Conservation (phyloP, 1,140 invertebrate genomes). For the Augochlora pura region DNA sequence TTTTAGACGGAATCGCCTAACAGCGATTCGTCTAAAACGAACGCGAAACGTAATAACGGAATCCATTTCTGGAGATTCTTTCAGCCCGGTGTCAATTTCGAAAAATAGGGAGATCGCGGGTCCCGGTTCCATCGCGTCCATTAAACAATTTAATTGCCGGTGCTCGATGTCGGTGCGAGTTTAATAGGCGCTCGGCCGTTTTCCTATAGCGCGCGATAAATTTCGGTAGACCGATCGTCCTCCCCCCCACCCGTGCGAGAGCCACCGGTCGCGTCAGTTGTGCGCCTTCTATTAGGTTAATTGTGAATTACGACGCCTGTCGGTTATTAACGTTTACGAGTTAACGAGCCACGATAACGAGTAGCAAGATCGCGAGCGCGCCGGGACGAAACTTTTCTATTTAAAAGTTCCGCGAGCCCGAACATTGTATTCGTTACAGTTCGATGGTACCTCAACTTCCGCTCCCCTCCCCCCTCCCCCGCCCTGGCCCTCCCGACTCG, state of each 20-base stretch:
- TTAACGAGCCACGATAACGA: constrained; percentile 54
- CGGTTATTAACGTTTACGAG: constrained; percentile 56
- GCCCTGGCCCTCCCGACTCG: too few relatives aligned
- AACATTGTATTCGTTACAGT: constrained; percentile 22
- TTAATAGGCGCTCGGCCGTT: background rate
- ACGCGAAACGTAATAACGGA: too few relatives aligned
- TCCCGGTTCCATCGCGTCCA: background rate
- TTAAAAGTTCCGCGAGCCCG: constrained; percentile 55
- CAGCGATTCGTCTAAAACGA: too few relatives aligned
- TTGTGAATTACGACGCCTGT: constrained; percentile 57
- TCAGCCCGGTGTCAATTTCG: too few relatives aligned
- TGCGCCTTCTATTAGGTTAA: constrained; percentile 35
- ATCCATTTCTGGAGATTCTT: too few relatives aligned
- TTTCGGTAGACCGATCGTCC: constrained; percentile 15
- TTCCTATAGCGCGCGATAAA: constrained; percentile 18
- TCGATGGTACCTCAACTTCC: constrained; percentile 33
- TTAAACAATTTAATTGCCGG: constrained; percentile 15
- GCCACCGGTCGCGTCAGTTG: background rate
- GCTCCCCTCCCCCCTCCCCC: background rate
- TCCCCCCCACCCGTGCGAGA: too few relatives aligned
- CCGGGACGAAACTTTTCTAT: constrained; percentile 54
- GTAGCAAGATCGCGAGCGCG: constrained; percentile 33
- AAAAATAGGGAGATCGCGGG: background rate
- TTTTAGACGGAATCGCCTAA: too few relatives aligned
- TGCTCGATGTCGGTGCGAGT: background rate